A percentile compares a stretch with the other conserved stretches of the same genome.
Conservation (phyloP, 2,113 vertebrate genomes). For the Myotis davidii region DNA sequence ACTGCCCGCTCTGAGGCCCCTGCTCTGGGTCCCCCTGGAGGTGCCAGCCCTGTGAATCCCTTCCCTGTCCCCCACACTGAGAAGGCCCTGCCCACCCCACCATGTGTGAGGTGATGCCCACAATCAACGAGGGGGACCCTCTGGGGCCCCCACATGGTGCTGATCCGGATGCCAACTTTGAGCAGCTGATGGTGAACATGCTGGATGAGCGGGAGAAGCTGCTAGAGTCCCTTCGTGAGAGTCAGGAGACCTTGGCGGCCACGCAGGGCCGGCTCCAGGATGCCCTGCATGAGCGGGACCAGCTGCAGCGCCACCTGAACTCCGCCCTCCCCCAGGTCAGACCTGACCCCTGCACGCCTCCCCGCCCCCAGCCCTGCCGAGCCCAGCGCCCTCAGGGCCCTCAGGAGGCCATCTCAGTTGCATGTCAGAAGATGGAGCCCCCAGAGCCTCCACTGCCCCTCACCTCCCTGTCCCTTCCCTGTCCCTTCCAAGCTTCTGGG, state of each 20-base stretch:
- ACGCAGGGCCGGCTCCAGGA: slow-evolving; percentile 95
- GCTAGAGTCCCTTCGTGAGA: slow-evolving; percentile 96
- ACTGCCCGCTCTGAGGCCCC: slow-evolving; percentile 43
- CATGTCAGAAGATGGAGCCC: neutral
- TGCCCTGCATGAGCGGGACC: slow-evolving; percentile 94
- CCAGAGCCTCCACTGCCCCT: neutral
- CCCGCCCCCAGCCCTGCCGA: neutral
- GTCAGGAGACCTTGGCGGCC: slow-evolving; percentile 92
- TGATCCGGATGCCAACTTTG: slow-evolving; percentile 95
- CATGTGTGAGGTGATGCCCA: slow-evolving; percentile 99
- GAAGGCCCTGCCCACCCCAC: slow-evolving; percentile 77
- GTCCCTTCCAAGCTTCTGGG: neutral
- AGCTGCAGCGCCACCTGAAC: slow-evolving; percentile 96
- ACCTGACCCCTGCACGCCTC: neutral
- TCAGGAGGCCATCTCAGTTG: neutral
- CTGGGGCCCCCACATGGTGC: slow-evolving; percentile 90
- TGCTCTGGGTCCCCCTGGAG: neutral
- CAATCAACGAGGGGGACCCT: slow-evolving; percentile 96
- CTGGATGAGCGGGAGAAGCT: slow-evolving; percentile 98
- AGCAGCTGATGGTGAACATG: slow-evolving; percentile 99
- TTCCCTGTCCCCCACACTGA: slow-evolving; percentile 18
- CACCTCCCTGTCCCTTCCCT: neutral
- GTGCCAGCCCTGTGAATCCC: slow-evolving; percentile 56
- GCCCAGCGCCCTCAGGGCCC: neutral
- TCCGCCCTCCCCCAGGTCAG: slow-evolving; percentile 96